Percentiles rank a stretch among this genome's conserved stretches.
Conservation (phyloP, 1,140 invertebrate species). For the Polypedilum vanderplanki region DNA sequence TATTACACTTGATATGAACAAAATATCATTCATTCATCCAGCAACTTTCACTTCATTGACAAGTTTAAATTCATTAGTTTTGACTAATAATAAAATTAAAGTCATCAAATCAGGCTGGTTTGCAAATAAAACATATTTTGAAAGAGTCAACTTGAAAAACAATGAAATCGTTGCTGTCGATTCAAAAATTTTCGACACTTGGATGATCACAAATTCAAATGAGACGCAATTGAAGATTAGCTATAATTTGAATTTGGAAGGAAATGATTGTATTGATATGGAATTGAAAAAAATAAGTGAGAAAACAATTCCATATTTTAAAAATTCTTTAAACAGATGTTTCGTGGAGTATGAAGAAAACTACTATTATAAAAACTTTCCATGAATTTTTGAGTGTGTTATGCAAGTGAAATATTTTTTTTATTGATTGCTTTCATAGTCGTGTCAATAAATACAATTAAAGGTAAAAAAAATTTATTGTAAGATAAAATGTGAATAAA, state of each 20-base stretch:
- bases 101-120: conserved; percentile 8
- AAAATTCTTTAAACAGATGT: conserved; percentile 9
- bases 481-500: too few relatives aligned
- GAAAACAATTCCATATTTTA: neutral
- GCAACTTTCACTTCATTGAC: neutral
- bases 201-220: neutral
- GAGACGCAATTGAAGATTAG: neutral
- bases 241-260: neutral
- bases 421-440: too few relatives aligned
- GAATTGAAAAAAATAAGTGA: neutral
- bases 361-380: neutral
- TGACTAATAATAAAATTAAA: neutral
- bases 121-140: neutral
- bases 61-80: neutral
- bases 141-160: neutral
- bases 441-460: too few relatives aligned
- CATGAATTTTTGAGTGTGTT: neutral
- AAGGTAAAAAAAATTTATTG: too few relatives aligned
- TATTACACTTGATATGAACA: neutral
- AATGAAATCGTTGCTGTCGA: neutral
- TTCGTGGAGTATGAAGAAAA: neutral
- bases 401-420: too few relatives aligned
- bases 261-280: neutral
- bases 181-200: neutral
- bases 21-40: neutral